phyloP scores from a whole-genome alignment of 2,113 vertebrate species.

The Tragulus kanchil region DNA sequence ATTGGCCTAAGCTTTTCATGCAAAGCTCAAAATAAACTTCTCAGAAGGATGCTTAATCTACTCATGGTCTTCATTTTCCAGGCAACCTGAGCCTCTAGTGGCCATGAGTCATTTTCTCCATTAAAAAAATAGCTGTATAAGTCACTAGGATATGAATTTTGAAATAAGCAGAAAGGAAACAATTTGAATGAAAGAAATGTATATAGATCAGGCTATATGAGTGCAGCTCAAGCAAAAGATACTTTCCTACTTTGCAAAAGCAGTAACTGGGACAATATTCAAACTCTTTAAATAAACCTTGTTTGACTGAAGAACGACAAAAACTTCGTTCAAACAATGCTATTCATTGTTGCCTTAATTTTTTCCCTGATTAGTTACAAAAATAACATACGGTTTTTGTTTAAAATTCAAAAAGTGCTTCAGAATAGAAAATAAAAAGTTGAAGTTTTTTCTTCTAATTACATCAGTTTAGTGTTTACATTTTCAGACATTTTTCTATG shows the following conservation, averaged over 20 bases:
- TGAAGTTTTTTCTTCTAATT: background rate
- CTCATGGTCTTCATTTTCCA: background rate
- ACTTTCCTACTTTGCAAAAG: background rate
- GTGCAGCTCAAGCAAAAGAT: background rate
- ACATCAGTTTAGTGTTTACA: background rate
- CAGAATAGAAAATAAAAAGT: conserved; percentile 3
- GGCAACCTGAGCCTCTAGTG: background rate
- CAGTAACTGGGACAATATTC: background rate
- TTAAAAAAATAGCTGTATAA: background rate
- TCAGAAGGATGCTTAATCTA: background rate
- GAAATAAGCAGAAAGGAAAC: background rate
- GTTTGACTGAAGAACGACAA: background rate
- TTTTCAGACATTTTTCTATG: background rate
- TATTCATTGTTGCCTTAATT: background rate
- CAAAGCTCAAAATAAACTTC: conserved; percentile 3
- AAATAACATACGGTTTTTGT: background rate
- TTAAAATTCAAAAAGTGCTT: conserved; percentile 19
- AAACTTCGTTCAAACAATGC: background rate
- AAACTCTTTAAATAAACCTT: background rate
- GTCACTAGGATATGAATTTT: background rate
- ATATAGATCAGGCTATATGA: background rate
- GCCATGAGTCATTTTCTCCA: background rate
- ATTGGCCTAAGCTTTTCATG: background rate
- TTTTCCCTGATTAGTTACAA: background rate
- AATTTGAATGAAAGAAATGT: background rate